Base-by-base conservation (phyloP, 2,888 invertebrate species). In the Prosopocoilus inquinatus region DNA sequence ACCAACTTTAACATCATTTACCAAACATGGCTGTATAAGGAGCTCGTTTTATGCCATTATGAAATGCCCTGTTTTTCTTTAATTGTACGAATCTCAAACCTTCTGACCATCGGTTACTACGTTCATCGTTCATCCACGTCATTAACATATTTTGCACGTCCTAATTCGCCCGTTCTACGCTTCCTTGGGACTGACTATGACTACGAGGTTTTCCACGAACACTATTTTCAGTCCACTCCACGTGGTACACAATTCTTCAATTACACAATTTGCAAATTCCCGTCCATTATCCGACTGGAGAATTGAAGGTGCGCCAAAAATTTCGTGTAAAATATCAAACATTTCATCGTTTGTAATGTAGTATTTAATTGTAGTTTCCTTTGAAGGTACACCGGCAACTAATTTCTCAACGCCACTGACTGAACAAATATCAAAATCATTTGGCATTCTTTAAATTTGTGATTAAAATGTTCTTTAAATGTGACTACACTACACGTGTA, bases 201-300 rank as follows among this genome's bases (percentile, higher is more conserved):
- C n/a, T n/a, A 32, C 70, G 53, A 8, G 71, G 70, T 63, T 75
- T 71, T 15, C 73, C 71, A 44, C 73, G 70, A 32, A n/a, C n/a
- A n/a, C n/a, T n/a, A n/a, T n/a, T n/a, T n/a, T n/a, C n/a, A n/a
- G n/a, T n/a, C n/a, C n/a, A n/a, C n/a, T n/a, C n/a, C n/a, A n/a
- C n/a, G n/a, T n/a, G n/a, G n/a, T n/a, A 47, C 62, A 61, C 71
- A 69, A 34, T 49, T 70, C 63, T 39, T 59, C n/a, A n/a, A n/a
- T n/a, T n/a, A n/a, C 48, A 41, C 55, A 32, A 50, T 67, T 70
- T 20, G 52, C 59, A 64, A 75, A 75, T 57, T 72, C 72, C 34
- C 68, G 48, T 5, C 71, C 72, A 60, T 72, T 70, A 46, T 70
- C 70, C 13, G 43, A n/a, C 8, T 13, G 43, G 43, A 8, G 43